Conservation (phyloP, 64 coral and sea anemone species). For the Porites australiensis region DNA sequence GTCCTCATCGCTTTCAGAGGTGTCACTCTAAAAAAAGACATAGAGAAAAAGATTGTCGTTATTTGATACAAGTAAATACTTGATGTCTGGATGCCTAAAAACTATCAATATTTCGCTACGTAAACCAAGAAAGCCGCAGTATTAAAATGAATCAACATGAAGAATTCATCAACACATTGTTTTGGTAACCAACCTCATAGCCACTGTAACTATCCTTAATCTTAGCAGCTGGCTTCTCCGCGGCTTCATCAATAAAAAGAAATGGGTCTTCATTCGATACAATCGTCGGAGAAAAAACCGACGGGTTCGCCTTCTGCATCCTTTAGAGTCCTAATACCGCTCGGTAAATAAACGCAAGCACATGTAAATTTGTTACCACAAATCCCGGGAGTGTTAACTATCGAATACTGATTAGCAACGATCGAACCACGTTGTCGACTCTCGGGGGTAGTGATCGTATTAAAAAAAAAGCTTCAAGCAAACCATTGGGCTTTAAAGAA, state of each 20-base stretch:
- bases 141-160: constrained; percentile 30
- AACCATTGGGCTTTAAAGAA: too few relatives aligned
- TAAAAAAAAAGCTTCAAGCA: neutral
- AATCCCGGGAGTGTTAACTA: neutral
- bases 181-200: constrained; percentile 28
- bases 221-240: neutral
- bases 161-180: constrained; percentile 20
- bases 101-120: neutral
- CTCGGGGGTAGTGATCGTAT: constrained; percentile 20
- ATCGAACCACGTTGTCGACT: neutral
- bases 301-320: neutral
- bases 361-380: constrained; percentile 10
- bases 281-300: neutral
- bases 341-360: constrained; percentile 1
- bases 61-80: constrained; percentile 20
- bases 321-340: neutral
- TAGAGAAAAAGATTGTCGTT: neutral
- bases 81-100: neutral
- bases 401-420: constrained; percentile 35
- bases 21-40: constrained; percentile 10
- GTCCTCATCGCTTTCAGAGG: neutral
- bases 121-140: constrained; percentile 25
- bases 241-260: neutral
- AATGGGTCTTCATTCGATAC: neutral
- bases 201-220: neutral